These are phyloP conservation scores for Lepidostoma basale DNA, from an alignment of 1,140 invertebrate species.

Conservation along the genomic window DNA sequence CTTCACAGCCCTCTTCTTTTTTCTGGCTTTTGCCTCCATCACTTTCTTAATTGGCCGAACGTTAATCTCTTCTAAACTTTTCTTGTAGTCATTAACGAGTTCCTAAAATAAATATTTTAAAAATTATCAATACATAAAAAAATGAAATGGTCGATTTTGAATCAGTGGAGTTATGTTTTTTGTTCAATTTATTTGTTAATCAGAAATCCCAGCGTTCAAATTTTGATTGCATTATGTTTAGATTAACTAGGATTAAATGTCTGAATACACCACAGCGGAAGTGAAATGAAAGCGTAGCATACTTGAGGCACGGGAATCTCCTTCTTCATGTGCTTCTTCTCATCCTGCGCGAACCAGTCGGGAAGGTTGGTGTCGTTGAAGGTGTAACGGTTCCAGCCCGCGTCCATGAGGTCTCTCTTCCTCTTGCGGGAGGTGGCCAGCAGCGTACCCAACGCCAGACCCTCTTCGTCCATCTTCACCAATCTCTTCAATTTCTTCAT, in stretches of 20 bases:
- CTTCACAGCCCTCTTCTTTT: constrained; percentile 87
- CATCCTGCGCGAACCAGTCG: constrained; percentile 96
- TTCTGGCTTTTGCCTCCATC: constrained; percentile 96
- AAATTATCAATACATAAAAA: background rate
- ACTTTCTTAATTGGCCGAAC: constrained; percentile 97
- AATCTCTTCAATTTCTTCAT: constrained; percentile 64
- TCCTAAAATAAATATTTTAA: constrained; percentile 58
- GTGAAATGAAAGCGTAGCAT: too few species aligned
- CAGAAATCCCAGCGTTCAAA: too few species aligned
- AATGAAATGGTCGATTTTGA: background rate
- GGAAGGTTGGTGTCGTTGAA: constrained; percentile 91
- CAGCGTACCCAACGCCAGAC: constrained; percentile 85
- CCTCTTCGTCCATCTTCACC: constrained; percentile 81
- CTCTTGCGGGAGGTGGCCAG: constrained; percentile 85
- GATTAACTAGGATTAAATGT: too few species aligned
- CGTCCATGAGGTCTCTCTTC: constrained; percentile 84
- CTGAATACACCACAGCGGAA: too few species aligned
- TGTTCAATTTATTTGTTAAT: too few species aligned
- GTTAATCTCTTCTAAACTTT: constrained; percentile 86
- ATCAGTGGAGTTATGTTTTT: too few species aligned
- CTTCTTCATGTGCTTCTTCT: constrained; percentile 87
- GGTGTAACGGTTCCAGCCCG: constrained; percentile 88
- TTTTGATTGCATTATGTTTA: too few species aligned
- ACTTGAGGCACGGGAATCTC: constrained; percentile 79
- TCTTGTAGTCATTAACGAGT: constrained; percentile 74